Percentiles rank a stretch among this genome's conserved stretches.
Evolutionary conservation across 1,140 invertebrate species (phyloP).

Genomic region (Asobara japonica): DNA sequence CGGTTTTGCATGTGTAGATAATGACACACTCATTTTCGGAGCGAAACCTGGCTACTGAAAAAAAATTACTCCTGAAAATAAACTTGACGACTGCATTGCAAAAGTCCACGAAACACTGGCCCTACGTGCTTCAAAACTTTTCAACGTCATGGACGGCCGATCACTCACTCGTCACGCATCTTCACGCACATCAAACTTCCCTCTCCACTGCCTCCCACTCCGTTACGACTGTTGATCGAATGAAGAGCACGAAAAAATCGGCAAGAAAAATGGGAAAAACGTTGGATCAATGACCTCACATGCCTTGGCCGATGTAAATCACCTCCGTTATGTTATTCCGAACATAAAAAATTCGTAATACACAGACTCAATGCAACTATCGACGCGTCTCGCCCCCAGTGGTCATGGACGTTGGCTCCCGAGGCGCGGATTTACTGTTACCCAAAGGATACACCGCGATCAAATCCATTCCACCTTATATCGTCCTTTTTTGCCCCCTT

Average conservation of each 20-base stretch:
- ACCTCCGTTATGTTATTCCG: not conserved
- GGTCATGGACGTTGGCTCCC: constrained; percentile 30
- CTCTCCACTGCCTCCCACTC: not conserved
- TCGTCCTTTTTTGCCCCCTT: not conserved
- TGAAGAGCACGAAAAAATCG: not conserved
- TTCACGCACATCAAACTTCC: constrained; percentile 22
- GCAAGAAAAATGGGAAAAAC: constrained; percentile 3
- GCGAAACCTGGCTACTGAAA: too few species aligned
- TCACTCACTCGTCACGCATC: constrained; percentile 27
- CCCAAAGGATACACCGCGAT: constrained; percentile 15
- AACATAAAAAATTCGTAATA: constrained; percentile 24
- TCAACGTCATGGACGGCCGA: constrained; percentile 42
- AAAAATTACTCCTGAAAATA: not conserved
- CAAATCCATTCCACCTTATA: not conserved
- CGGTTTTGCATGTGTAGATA: too few species aligned
- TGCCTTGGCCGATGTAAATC: constrained; percentile 7
- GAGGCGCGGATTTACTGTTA: constrained; percentile 33
- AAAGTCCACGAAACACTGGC: constrained; percentile 26
- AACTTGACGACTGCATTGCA: too few species aligned
- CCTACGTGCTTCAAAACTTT: too few species aligned
- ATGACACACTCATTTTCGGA: too few species aligned
- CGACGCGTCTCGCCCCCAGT: constrained; percentile 30
- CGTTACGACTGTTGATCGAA: not conserved
- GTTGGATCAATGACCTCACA: constrained; percentile 26
- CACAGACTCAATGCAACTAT: constrained; percentile 30